Percentiles rank a stretch among this genome's conserved stretches.
Evolutionary conservation across 2,113 vertebrate genomes (phyloP).

Genomic region (Diadophis punctatus): DNA sequence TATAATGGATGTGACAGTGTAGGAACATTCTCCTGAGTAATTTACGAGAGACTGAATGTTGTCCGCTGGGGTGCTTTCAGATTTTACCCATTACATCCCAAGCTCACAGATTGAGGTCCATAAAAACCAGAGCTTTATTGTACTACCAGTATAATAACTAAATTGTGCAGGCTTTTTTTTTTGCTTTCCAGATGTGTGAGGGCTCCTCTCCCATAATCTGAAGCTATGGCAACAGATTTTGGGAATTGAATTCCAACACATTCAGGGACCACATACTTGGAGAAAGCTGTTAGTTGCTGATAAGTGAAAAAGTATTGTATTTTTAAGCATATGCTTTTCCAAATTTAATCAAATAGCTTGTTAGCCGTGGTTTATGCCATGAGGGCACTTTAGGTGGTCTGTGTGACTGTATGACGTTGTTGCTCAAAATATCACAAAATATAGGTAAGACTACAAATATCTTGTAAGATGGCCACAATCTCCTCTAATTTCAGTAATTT

Average conservation of each 20-base stretch:
- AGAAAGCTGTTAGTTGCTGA: background rate
- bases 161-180: background rate
- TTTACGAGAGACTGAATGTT: background rate
- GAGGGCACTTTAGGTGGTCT: background rate
- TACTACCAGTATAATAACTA: background rate
- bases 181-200: background rate
- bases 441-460: background rate
- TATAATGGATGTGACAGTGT: background rate
- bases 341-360: background rate
- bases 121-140: background rate
- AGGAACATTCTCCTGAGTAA: background rate
- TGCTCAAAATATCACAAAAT: background rate
- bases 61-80: background rate
- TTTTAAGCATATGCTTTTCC: background rate
- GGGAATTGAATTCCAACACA: background rate
- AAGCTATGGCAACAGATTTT: background rate
- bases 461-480: background rate
- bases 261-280: background rate
- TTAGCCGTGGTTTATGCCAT: background rate
- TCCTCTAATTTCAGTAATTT: background rate
- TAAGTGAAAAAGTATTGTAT: background rate
- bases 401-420: background rate
- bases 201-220: background rate
- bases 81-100: background rate
- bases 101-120: background rate